Base-by-base conservation (phyloP, 2,113 vertebrate genomes). In the Gorilla gorilla region DNA sequence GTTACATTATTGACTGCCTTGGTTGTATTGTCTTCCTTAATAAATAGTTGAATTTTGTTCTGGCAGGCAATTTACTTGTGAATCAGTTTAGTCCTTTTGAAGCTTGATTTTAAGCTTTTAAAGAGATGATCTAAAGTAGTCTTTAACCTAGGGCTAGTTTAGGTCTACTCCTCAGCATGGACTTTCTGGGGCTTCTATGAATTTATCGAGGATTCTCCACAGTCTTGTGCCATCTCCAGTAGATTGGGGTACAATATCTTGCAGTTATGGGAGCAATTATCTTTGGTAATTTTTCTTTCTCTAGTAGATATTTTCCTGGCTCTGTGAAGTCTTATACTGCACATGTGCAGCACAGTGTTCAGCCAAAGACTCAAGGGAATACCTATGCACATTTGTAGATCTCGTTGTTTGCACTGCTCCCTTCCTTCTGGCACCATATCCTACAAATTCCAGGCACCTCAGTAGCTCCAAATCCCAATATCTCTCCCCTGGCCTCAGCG, bases 21-120 rank as follows among this genome's bases (percentile, higher is more conserved):
- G 22, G 23, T 55, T 85, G 88, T 89, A 38, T 75, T 97, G 12
- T 90, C 84, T 96, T 87, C 17, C 57, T 93, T 96, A 79, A 73
- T 75, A 82, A 10, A 35, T 83, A 38, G 40, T 43, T 83, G 50
- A 59, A 48, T 90, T 96, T 95, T 96, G 9, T 86, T 90, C 55
- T 92, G 16, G 27, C 14, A 72, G 68, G 38, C 64, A 66, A 38
- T 72, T 84, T 87, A 50, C 17, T 93, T 80, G 50, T 64, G 57
- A 92, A 72, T 93, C 43, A 84, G 7, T 75, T 84, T 76, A 66
- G 27, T 70, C 3, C 8, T 94, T 75, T 75, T 70, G 52, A 82
- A 17, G 27, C 38, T 95, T 93, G 12, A 66, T 79, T 92, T 92
- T 48, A 86, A 92, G 78, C 10, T 90, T 93, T 59, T 2, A 68